phyloP scores from a whole-genome alignment of 2,113 vertebrate genomes.

The Plecturocebus donacophilus region DNA sequence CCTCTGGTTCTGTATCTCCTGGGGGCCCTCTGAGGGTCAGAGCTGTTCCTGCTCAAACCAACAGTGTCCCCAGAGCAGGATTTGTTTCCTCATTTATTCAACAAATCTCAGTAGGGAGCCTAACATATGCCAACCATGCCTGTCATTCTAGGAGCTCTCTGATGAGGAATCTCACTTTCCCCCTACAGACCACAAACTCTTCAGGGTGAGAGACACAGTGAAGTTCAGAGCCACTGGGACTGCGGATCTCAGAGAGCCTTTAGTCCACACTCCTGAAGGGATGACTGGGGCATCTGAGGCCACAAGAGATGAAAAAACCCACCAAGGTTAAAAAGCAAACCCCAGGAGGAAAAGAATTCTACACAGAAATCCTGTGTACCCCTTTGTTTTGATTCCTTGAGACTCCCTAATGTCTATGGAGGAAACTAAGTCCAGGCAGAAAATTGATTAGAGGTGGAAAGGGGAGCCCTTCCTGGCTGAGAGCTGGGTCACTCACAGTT shows the following conservation, averaged over 20 bases:
- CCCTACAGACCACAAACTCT: not conserved
- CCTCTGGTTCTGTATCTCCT: not conserved
- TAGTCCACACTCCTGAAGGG: not conserved
- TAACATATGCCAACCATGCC: too few relatives aligned
- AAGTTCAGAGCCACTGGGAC: not conserved
- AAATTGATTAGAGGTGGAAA: not conserved
- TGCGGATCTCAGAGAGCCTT: not conserved
- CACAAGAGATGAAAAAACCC: not conserved
- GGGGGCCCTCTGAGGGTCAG: not conserved
- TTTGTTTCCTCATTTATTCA: not conserved
- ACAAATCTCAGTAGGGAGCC: not conserved
- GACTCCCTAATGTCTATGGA: not conserved
- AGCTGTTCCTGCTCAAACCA: not conserved
- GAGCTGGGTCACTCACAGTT: not conserved
- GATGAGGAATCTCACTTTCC: not conserved
- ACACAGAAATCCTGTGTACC: not conserved
- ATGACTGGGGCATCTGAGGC: not conserved
- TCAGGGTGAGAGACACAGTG: not conserved
- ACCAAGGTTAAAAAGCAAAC: not conserved
- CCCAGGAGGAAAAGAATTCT: not conserved
- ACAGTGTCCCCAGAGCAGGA: rapidly evolving
- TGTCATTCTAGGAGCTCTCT: not conserved
- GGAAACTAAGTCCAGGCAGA: not conserved
- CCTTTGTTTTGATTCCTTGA: not conserved
- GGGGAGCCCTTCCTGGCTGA: not conserved